Base-by-base conservation (phyloP, 92 coral and sea anemone species). In the Porites rus region DNA sequence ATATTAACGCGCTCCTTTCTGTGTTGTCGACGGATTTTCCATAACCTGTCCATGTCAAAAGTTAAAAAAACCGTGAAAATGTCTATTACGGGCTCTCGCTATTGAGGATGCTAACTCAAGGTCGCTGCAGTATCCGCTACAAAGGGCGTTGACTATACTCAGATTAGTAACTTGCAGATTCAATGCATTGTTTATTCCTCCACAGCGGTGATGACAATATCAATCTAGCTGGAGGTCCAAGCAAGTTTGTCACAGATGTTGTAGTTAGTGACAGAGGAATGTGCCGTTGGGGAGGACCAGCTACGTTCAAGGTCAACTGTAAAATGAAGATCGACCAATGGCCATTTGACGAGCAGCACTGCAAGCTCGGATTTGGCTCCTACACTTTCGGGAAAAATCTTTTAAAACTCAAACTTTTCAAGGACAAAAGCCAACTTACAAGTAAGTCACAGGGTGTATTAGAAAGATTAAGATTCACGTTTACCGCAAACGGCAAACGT, bases 281-380 rank as follows among this genome's bases (percentile, higher is more conserved):
- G 10, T 88, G 92, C 53, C 65, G 66, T 21, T 93, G 94, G 92
- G 65, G 83, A 18, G 88, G 92, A 38, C 96, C 96, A 0, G 94
- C 96, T 1, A 88, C 82, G 51, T 93, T 93, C 66, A 85, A 65
- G 2, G 92, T 74, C 64, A 90, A 69, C 53, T 93, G 96, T 60
- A 80, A 84, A 21, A 90, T 93, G 92, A 38, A 80, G 56, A 65
- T 93, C 4, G 62, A 73, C 21, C 50, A 74, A 14, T 93, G 93
- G 89, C 96, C 96, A 2, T 93, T 93, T 77, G 96, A 93, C 74
- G 71, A 71, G 18, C 96, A 93, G 73, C 43, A 17, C 6, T 93
- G 96, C 82, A 75, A 25, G 43, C 71, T 93, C 61, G 83, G 74
- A 19, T 93, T 93, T 51, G 92, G 90, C 0, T 93, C 96, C 9